Evolutionary conservation across 2,113 vertebrate genomes (phyloP), one percentile per base, ranked within the genome.

Genomic region (Cathartes aura): DNA sequence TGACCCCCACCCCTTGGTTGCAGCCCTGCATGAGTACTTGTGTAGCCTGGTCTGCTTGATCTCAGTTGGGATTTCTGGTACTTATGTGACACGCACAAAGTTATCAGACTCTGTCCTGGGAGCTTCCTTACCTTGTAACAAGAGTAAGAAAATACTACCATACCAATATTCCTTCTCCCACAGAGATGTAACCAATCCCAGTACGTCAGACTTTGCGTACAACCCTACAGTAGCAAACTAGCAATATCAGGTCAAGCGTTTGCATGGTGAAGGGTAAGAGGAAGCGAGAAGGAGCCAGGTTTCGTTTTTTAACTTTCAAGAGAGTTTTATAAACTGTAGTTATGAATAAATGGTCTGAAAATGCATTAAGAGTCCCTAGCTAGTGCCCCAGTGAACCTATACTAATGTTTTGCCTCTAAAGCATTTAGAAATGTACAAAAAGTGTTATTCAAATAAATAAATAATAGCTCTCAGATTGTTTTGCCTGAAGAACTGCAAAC

Each of bases 391-490:
- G 47, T 52, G 45, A 90, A 87, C 60, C 56, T 82, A 36, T n/a
- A 93, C 72, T 40, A 32, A 45, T 26, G 26, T 64, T 96, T 52
- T 91, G 67, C 62, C 58, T 81, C 73, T 73, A 11, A 74, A 95
- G 66, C 78, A 26, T 18, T 91, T 38, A 27, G 76, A 88, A 70
- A 82, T 72, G 43, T 40, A 66, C 7, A 81, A 73, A 17, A 68
- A 87, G 38, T 45, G 34, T 92, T 97, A 74, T 91, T 95, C 73
- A 86, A 81, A 43, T 36, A 82, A 93, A 92, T 91, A 96, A 97
- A 96, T 80, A 73, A 87, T 42, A 94, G 64, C 47, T 62, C 63
- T 81, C 55, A 74, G 56, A 27, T 71, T 86, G 50, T 50, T 96
- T 38, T 95, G 91, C 90, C 85, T 83, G 58, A n/a, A 93, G 80